Evolutionary conservation across 2,888 invertebrate species (phyloP).

Genomic region (Cecidostiba fungosa): DNA sequence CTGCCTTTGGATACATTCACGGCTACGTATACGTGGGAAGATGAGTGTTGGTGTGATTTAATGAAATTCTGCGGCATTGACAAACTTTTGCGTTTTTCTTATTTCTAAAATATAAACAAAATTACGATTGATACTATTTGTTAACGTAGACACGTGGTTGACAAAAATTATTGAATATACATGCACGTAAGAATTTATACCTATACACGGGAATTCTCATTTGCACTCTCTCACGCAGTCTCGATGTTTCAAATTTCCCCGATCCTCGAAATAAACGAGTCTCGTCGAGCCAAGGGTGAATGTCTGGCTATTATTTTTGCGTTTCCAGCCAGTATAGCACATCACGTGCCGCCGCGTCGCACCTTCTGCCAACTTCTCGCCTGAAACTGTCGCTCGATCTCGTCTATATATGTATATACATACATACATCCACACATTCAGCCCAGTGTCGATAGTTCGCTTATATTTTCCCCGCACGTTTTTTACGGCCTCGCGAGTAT

Average conservation of each 20-base stretch:
- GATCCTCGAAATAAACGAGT: slow-evolving; percentile 22
- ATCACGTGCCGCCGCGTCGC: slow-evolving; percentile 67
- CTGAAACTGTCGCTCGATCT: slow-evolving; percentile 41
- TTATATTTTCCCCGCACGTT: slow-evolving; percentile 22
- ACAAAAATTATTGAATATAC: too few relatives aligned
- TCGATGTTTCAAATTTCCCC: slow-evolving; percentile 21
- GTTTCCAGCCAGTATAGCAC: slow-evolving; percentile 65
- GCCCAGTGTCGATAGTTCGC: slow-evolving; percentile 47
- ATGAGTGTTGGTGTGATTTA: too few relatives aligned
- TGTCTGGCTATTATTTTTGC: slow-evolving; percentile 73
- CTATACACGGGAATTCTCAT: too few relatives aligned
- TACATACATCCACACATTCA: background rate
- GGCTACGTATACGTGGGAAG: too few relatives aligned
- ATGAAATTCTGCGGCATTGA: too few relatives aligned
- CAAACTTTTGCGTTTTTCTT: too few relatives aligned
- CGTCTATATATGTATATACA: background rate
- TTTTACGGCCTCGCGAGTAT: slow-evolving; percentile 49
- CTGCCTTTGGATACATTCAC: too few relatives aligned
- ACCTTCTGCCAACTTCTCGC: slow-evolving; percentile 39
- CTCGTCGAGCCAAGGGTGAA: slow-evolving; percentile 65
- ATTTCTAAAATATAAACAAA: too few relatives aligned
- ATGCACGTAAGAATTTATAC: too few relatives aligned
- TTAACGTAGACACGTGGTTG: too few relatives aligned
- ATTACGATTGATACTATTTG: too few relatives aligned
- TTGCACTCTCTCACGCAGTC: slow-evolving; percentile 18